These are phyloP conservation scores for Phalera bucephala DNA, from an alignment of 2,888 invertebrate species.

Conservation along the genomic window DNA sequence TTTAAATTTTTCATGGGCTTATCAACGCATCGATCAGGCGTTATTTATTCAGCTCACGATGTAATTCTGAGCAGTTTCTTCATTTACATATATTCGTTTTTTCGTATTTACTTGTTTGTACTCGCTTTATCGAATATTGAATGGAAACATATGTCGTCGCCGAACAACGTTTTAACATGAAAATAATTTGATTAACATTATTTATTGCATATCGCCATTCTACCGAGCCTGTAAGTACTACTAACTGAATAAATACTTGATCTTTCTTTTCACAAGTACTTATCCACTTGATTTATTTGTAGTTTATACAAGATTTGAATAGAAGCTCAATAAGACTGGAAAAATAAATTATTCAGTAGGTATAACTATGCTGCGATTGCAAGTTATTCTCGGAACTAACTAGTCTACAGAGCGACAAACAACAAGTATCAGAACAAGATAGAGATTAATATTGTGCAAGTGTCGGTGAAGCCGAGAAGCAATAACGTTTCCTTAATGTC, in stretches of 20 bases:
- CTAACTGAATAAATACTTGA: too few relatives aligned
- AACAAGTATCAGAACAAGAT: conserved; percentile 56
- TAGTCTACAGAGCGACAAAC: conserved; percentile 46
- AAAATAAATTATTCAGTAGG: too few relatives aligned
- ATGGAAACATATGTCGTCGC: conserved; percentile 47
- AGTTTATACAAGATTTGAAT: too few relatives aligned
- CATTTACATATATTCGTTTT: conserved; percentile 73
- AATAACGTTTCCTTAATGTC: conserved; percentile 78
- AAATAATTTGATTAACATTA: too few relatives aligned
- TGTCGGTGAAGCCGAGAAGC: conserved; percentile 70
- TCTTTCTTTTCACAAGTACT: too few relatives aligned
- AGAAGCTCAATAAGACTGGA: too few relatives aligned
- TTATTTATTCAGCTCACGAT: conserved; percentile 75
- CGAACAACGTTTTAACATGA: too few relatives aligned
- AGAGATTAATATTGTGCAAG: conserved; percentile 75
- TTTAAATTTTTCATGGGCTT: conserved; percentile 72
- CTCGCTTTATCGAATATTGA: conserved; percentile 57
- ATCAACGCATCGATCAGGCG: conserved; percentile 73
- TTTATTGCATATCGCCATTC: too few relatives aligned
- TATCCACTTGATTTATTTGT: too few relatives aligned
- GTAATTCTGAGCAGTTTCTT: conserved; percentile 69
- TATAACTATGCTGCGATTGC: background rate
- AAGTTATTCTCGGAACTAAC: conserved; percentile 53
- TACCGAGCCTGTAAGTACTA: too few relatives aligned
- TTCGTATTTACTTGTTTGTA: conserved; percentile 61